These are phyloP conservation scores for Hypotaenidia okinawae DNA, from an alignment of 2,797 vertebrate genomes.

Conservation along the genomic window DNA sequence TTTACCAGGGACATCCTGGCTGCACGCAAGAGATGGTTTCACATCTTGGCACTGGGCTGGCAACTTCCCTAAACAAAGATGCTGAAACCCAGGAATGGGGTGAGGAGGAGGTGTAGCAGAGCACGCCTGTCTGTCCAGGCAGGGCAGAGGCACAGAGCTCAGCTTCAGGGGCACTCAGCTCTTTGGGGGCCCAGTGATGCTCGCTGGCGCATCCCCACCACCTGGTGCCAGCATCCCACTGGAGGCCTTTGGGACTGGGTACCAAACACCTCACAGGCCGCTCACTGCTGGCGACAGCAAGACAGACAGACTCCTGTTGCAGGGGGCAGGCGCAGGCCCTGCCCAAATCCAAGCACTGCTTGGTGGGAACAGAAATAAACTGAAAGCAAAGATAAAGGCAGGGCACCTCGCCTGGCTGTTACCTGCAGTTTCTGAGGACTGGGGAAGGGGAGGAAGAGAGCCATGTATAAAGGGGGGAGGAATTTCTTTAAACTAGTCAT, in stretches of 20 bases:
- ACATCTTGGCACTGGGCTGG: background rate
- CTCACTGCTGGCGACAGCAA: background rate
- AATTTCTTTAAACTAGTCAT: background rate
- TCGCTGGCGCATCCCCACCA: accelerated
- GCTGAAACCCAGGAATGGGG: background rate
- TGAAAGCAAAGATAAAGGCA: background rate
- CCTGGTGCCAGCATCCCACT: background rate
- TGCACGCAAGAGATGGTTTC: background rate
- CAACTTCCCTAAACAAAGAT: slow-evolving; percentile 22
- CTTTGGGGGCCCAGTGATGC: accelerated
- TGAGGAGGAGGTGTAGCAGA: background rate
- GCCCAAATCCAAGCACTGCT: background rate
- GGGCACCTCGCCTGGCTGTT: background rate
- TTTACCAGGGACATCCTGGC: background rate
- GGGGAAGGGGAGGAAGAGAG: background rate
- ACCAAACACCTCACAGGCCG: background rate
- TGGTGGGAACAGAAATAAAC: background rate
- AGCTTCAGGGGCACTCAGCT: background rate
- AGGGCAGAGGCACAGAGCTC: background rate
- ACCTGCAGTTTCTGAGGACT: background rate
- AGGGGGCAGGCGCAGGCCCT: background rate
- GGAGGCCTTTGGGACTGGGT: accelerated
- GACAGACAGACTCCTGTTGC: background rate
- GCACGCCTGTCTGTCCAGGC: slow-evolving; percentile 5
- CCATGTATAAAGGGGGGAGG: background rate